Evolutionary conservation across 1,140 invertebrate species (phyloP).

Genomic region (Papilio aristodemus): DNA sequence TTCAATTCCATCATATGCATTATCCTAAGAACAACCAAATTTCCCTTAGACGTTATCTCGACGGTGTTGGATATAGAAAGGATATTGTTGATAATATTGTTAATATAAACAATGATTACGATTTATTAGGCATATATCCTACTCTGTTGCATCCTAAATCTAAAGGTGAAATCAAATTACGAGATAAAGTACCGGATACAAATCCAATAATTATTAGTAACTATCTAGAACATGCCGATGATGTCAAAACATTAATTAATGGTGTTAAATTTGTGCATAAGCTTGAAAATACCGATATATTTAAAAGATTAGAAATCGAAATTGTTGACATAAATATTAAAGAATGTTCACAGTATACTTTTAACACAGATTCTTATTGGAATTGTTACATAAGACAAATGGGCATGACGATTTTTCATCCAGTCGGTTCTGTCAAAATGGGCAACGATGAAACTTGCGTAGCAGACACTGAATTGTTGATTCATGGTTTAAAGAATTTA

Average conservation of each 20-base stretch:
- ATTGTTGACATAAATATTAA: slow-evolving; percentile 70
- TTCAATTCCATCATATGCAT: slow-evolving; percentile 64
- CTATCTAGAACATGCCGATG: slow-evolving; percentile 87
- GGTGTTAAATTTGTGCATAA: slow-evolving; percentile 78
- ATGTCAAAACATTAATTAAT: slow-evolving; percentile 85
- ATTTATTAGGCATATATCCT: slow-evolving; percentile 73
- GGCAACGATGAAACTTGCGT: slow-evolving; percentile 84
- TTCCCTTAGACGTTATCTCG: slow-evolving; percentile 46
- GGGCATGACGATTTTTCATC: slow-evolving; percentile 85
- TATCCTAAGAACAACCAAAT: slow-evolving; percentile 52
- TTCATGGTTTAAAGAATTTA: slow-evolving; percentile 85
- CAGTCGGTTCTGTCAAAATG: slow-evolving; percentile 90
- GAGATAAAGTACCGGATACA: slow-evolving; percentile 59
- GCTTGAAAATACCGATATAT: slow-evolving; percentile 67
- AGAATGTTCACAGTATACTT: slow-evolving; percentile 65
- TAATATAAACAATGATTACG: slow-evolving; percentile 68
- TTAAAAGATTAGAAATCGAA: slow-evolving; percentile 63
- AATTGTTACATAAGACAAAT: slow-evolving; percentile 83
- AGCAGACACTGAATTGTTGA: slow-evolving; percentile 84
- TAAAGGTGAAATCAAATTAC: slow-evolving; percentile 67
- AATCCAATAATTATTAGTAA: slow-evolving; percentile 89
- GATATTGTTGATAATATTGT: slow-evolving; percentile 67
- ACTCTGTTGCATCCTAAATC: slow-evolving; percentile 81
- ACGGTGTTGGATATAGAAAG: slow-evolving; percentile 70
- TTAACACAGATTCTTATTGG: slow-evolving; percentile 83